Base-by-base conservation (phyloP, 2,888 invertebrate species). In the Caenorhabditis japonica region DNA sequence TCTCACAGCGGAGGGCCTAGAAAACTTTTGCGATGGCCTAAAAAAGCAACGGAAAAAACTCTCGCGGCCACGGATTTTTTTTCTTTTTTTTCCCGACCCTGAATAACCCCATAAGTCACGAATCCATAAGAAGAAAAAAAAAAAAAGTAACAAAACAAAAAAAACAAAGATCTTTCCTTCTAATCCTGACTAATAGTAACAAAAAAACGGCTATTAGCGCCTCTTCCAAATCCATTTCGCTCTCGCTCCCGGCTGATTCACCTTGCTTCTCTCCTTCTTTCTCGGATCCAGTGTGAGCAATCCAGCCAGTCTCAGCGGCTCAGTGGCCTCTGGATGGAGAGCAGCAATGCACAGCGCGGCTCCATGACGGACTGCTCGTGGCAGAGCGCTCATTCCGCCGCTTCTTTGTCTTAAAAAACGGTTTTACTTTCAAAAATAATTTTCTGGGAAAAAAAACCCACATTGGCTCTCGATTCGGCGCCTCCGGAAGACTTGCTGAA, bases 171-270 rank as follows among this genome's bases (percentile, higher is more conserved):
- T 38, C 19, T n/a, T 38, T 59, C 36, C 36, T 19, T 39, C n/a
- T 15, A 43, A 70, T 39, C 19, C 36, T 34, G 13, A 52, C 27
- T 17, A 17, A 52, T 21, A 39, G 33, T 10, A 55, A 47, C 27
- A 33, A 1, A 60, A 62, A 38, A 43, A 33, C n/a, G n/a, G n/a
- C n/a, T n/a, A n/a, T 64, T 53, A 75, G 44, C 69, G 69, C 27
- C 74, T 58, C 34, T 71, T 71, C 86, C 86, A 86, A 60, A 85
- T 85, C 86, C 86, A 87, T 77, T 85, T 87, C 13, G 85, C 84
- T 53, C 86, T 75, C n/a, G 86, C 86, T 47, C 86, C 86, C 15
- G 84, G 84, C 68, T 87, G 86, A 64, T 84, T 86, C 43, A 85
- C 81, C 66, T 86, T 86, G 58, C 79, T 85, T 44, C 86, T 75